Evolutionary conservation across 2,797 vertebrate species (phyloP).

Genomic region (Leucoraja ocellata): DNA sequence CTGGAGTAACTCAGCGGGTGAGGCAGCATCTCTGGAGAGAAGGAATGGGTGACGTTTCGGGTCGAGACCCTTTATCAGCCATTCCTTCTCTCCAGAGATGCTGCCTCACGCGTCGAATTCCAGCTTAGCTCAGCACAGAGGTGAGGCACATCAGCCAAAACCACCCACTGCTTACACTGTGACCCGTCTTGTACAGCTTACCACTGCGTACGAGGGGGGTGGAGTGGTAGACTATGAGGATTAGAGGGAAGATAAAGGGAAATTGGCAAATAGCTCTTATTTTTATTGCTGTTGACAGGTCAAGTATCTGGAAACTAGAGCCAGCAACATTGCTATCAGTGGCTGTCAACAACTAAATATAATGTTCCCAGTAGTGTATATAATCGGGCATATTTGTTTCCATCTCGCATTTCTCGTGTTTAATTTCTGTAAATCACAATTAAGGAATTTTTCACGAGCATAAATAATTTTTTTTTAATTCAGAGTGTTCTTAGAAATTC

Average conservation of each 20-base stretch:
- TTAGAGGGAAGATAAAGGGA: background rate
- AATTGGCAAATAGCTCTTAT: background rate
- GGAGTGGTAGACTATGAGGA: too few relatives aligned
- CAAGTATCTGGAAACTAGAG: background rate
- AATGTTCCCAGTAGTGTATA: background rate
- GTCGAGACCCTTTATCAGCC: too few relatives aligned
- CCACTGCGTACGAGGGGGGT: background rate
- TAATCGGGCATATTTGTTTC: background rate
- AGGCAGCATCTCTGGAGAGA: too few relatives aligned
- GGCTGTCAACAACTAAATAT: conserved; percentile 4
- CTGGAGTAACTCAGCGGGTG: too few relatives aligned
- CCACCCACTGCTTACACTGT: background rate
- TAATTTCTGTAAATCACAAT: background rate
- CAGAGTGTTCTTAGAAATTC: background rate
- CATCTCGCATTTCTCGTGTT: background rate
- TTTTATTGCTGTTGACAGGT: background rate
- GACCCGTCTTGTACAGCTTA: background rate
- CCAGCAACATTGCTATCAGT: conserved; percentile 20
- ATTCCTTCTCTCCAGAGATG: too few relatives aligned
- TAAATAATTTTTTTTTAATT: conserved; percentile 5
- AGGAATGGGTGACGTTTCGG: too few relatives aligned
- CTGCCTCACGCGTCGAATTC: background rate
- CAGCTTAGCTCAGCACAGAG: background rate
- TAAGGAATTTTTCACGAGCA: background rate
- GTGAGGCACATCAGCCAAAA: background rate